Evolutionary conservation across 2,113 vertebrate genomes (phyloP).

Genomic region (Numida meleagris): DNA sequence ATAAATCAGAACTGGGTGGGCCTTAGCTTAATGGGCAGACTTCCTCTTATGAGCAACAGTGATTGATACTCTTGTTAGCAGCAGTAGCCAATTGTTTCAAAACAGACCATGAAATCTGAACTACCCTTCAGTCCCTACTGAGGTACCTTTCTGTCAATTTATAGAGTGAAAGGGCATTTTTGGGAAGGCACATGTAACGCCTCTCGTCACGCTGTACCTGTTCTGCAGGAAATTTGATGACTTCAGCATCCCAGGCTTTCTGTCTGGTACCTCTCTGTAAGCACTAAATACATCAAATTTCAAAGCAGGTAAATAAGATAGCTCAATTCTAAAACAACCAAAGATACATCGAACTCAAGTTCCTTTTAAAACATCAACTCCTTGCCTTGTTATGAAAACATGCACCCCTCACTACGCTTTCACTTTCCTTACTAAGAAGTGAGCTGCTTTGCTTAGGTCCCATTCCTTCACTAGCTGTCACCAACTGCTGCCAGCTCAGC

Average conservation of each 20-base stretch:
- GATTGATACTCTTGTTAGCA: not conserved
- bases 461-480: not conserved
- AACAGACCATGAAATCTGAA: constrained; percentile 66
- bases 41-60: not conserved
- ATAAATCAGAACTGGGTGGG: not conserved
- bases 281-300: not conserved
- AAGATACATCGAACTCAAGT: not conserved
- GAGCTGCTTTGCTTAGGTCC: not conserved
- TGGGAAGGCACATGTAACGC: not conserved
- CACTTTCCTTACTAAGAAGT: not conserved
- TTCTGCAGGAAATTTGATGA: not conserved
- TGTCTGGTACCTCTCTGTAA: not conserved
- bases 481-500: not conserved
- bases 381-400: not conserved
- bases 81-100: constrained; percentile 46
- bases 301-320: not conserved
- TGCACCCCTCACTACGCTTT: not conserved
- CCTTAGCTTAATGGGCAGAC: not conserved
- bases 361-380: not conserved
- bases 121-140: constrained; percentile 59
- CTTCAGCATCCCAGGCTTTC: not conserved
- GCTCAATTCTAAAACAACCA: not conserved
- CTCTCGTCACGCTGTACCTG: not conserved
- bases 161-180: not conserved
- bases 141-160: not conserved